Evolutionary conservation across 2,797 vertebrate species (phyloP), one percentile per base, ranked within the genome.

Genomic region (Arctocebus calabarensis): DNA sequence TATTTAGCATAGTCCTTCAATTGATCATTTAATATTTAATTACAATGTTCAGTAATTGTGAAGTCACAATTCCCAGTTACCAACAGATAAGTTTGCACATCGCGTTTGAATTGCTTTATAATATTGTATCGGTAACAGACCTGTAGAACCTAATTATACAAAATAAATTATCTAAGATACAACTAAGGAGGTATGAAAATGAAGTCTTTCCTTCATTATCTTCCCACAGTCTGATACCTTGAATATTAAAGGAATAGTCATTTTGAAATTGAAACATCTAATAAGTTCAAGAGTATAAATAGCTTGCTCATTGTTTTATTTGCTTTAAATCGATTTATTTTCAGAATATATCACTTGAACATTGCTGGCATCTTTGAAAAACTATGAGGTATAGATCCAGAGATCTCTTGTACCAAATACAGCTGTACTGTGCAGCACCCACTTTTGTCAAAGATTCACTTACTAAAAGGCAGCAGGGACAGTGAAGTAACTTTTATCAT

Each of bases 21-120:
- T 91, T 95, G 84, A 94, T 96, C 59, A 89, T 78, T 97, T 97
- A 96, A 95, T 96, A 97, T 89, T 97, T 96, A 94, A 95, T 94
- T 94, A 85, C 32, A 91, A 73, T 82, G 74, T 34, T 57, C 1
- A 93, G 29, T 34, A 85, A 96, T 81, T 37, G 73, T 93, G 61
- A 95, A 96, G 85, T 77, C 43, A 90, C 55, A 97, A 78, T 59
- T 73, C 40, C 20, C 88, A 78, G 79, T 74, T 94, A 93, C 90
- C 70, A 88, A 43, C 62, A 91, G 45, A 13, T 70, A 62, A 74
- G 10, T 61, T 90, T 93, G 27, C 23, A 70, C 90, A 20, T 84
- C 73, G 16, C 32, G 3, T 83, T 89, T 75, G 55, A 94, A 73
- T 74, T 88, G 40, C 25, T 75, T 93, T 91, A 96, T 88, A 88